Base-by-base conservation (phyloP, 2,888 invertebrate genomes). In the Caradrina clavipalpis region DNA sequence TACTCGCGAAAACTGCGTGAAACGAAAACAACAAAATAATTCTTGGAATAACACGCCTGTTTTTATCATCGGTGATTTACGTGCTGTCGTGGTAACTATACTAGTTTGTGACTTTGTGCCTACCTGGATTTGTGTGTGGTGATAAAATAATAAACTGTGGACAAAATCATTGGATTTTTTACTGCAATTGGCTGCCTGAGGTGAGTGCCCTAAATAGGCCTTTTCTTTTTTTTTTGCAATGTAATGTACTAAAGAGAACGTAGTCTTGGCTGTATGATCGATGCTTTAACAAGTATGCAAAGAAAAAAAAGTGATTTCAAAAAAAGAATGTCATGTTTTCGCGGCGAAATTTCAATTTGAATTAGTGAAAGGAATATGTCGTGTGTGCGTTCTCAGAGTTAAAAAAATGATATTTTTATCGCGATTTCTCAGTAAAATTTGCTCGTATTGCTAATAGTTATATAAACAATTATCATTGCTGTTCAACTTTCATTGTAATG, bases 171-270 rank as follows among this genome's bases (percentile, higher is more conserved):
- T 81, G 79, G 85, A 76, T 84, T 84, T 80, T 69, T 73, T 80
- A 57, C 69, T 73, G 53, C 68, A 54, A 67, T 57, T 58, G 21
- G 26, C 69, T 63, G 53, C 61, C 49, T 78, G 78, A 85, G 84
- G 84, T 84, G 76, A 84, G 84, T 85, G 84, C 50, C 80, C 84
- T 70, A 82, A 49, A 71, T 82, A 81, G 51, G 69, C 81, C 73
- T 85, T 81, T 63, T 68, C 71, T 71, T 83, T 81, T 83, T 83
- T 74, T 42, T 42, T 68, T 72, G 57, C 50, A 61, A 57, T 70
- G 10, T 51, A 49, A 62, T 54, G 26, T 35, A 26, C 55, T 35
- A 39, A 22, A 17, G 42, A 65, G 53, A 60, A 69, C 49, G 57
- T 63, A 66, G 59, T 31, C 17, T 56, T 64, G 63, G 69, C 71